A percentile compares a stretch with the other conserved stretches of the same genome.
Evolutionary conservation across 2,113 vertebrate species (phyloP).

Genomic region (pig (Sus scrofa)): DNA sequence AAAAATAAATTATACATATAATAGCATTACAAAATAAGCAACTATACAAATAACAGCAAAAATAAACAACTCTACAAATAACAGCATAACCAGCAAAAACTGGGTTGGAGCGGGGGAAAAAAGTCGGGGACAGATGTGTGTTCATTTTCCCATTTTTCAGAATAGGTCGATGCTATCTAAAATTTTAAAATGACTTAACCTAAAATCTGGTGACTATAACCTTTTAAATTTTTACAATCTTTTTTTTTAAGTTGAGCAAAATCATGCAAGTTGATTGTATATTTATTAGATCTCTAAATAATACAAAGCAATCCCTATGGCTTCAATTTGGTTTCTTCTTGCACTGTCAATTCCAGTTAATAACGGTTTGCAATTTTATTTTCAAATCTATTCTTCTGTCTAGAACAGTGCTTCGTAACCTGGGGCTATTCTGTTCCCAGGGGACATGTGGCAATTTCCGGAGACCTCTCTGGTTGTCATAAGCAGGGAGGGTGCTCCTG

Average conservation of each 20-base stretch:
- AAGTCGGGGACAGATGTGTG: background rate
- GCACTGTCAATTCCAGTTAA: background rate
- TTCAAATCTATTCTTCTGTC: background rate
- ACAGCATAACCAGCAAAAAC: background rate
- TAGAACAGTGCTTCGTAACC: background rate
- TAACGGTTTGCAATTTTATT: constrained; percentile 17
- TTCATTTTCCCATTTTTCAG: background rate
- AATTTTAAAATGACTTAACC: constrained; percentile 10
- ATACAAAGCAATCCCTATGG: background rate
- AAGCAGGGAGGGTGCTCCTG: background rate
- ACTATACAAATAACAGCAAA: background rate
- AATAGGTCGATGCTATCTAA: background rate
- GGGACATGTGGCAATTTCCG: background rate
- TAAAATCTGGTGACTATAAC: background rate
- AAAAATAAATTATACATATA: no score
- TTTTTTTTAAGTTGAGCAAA: background rate
- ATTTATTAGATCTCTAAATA: background rate
- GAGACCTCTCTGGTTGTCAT: background rate
- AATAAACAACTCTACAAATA: background rate
- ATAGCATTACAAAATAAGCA: no score
- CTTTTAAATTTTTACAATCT: background rate
- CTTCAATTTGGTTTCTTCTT: background rate
- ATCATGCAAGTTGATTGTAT: background rate
- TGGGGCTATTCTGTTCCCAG: background rate
- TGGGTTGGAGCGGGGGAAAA: background rate